Evolutionary conservation across 2,888 invertebrate genomes (phyloP).

Genomic region (Drosophila fungiperda): DNA sequence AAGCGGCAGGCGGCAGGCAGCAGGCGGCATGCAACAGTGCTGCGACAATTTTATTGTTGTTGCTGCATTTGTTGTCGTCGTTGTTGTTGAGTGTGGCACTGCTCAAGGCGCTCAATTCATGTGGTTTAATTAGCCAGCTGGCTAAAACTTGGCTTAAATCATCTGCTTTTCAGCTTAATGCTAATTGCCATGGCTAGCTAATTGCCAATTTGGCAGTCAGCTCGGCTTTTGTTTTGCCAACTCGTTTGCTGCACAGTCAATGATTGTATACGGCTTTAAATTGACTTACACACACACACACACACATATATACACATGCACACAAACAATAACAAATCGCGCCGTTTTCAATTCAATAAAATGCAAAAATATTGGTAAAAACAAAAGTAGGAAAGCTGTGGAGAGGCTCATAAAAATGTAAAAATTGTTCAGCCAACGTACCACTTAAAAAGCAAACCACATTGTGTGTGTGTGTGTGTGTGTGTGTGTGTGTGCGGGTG

Average conservation of each 20-base stretch:
- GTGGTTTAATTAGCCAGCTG: constrained; percentile 68
- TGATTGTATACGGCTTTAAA: constrained; percentile 5
- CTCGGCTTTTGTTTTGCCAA: constrained; percentile 9
- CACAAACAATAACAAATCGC: constrained; percentile 26
- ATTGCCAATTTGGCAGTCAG: constrained; percentile 49
- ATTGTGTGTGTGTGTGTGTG: constrained; percentile 24
- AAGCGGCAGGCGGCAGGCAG: constrained; percentile 28
- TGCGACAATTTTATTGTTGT: constrained; percentile 38
- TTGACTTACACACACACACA: not conserved
- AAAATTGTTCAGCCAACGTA: constrained; percentile 56
- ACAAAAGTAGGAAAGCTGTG: constrained; percentile 39
- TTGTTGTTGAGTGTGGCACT: constrained; percentile 59
- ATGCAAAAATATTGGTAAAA: constrained; percentile 56
- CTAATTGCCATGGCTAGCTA: constrained; percentile 60
- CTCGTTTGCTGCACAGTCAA: constrained; percentile 20
- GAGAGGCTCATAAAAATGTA: constrained; percentile 73
- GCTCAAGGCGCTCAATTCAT: constrained; percentile 67
- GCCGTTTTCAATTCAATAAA: constrained; percentile 63
- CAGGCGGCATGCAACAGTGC: constrained; percentile 6
- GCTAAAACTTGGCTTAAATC: constrained; percentile 50
- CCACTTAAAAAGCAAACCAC: constrained; percentile 76
- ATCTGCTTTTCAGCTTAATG: constrained; percentile 46
- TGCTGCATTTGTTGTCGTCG: constrained; percentile 16
- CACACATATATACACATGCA: constrained; percentile 2
- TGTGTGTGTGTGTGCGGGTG: not conserved